Conservation (phyloP, 2,797 vertebrate genomes). For the Manis javanica region DNA sequence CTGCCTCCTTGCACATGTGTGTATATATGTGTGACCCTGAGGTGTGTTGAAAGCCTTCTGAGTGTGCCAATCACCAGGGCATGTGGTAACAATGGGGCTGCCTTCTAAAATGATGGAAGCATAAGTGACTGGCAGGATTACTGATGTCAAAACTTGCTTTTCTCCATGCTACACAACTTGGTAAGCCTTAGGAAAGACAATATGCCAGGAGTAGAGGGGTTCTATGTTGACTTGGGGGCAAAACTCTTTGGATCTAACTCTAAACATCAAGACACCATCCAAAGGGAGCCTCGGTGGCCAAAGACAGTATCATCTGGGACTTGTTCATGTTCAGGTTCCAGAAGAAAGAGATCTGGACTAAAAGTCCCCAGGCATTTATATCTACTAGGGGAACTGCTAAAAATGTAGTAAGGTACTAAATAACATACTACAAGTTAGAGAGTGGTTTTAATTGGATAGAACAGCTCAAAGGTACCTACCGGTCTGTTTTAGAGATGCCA, state of each 20-base stretch:
- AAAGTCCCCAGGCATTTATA: background rate
- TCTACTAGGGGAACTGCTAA: background rate
- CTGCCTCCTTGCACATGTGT: background rate
- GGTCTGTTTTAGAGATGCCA: background rate
- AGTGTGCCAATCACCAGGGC: background rate
- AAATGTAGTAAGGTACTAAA: background rate
- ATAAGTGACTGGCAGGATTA: background rate
- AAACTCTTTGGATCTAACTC: background rate
- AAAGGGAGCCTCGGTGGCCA: background rate
- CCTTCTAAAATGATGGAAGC: background rate
- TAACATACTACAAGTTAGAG: background rate
- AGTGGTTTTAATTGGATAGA: background rate
- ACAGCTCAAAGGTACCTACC: background rate
- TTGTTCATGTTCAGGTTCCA: background rate
- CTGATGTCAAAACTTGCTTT: background rate
- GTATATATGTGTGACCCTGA: background rate
- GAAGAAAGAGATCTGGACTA: background rate
- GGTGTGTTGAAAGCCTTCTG: background rate
- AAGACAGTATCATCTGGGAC: background rate
- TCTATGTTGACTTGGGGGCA: background rate
- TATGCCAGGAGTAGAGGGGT: background rate
- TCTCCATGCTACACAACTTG: background rate
- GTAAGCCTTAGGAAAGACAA: background rate
- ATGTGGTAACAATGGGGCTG: background rate
- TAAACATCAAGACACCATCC: background rate